Base-by-base conservation (phyloP, 2,113 vertebrate genomes). In the Chaetorhynchus papuensis region DNA sequence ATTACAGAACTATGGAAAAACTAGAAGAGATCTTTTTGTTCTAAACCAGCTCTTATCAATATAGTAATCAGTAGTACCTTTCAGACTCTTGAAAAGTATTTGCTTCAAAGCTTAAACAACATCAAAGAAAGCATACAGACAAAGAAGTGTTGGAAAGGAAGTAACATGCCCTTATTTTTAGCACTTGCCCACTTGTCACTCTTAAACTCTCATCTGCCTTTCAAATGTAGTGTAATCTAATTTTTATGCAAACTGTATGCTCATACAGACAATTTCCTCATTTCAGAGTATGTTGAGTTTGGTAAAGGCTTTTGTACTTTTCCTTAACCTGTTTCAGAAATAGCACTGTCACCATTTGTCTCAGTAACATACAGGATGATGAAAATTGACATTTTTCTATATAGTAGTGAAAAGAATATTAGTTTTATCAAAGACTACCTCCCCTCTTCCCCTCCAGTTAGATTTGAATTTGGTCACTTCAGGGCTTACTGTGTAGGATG, bases 201-300 rank as follows among this genome's bases (percentile, higher is more conserved):
- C 90, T 92, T 80, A 90, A 90, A 95, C 69, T 89, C 94, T 97
- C 88, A 97, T 96, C 96, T 95, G 96, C 94, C 92, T 97, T 96
- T 97, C 96, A 94, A 96, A 97, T 96, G 88, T 74, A 88, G 85
- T 70, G 59, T 78, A 96, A 96, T 95, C 90, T 97, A 94, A 96
- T 96, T 96, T 96, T 97, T 94, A 97, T 96, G 94, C 93, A 89
- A 42, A 95, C 88, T 96, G 92, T 94, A 96, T 84, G 86, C 83
- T 96, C 24, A 6, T 93, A 94, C 88, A 96, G 92, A 83, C 92
- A 93, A 95, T 96, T 94, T 92, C 92, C 69, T 88, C 83, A 68
- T 94, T 93, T 90, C 76, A 83, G 83, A 88, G 68, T 89, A 85
- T 60, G 69, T 21, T 17, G 37, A 94, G 53, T 93, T 96, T 95